Conservation (phyloP, 2,797 vertebrate genomes). For the Cichlasoma orientale region DNA sequence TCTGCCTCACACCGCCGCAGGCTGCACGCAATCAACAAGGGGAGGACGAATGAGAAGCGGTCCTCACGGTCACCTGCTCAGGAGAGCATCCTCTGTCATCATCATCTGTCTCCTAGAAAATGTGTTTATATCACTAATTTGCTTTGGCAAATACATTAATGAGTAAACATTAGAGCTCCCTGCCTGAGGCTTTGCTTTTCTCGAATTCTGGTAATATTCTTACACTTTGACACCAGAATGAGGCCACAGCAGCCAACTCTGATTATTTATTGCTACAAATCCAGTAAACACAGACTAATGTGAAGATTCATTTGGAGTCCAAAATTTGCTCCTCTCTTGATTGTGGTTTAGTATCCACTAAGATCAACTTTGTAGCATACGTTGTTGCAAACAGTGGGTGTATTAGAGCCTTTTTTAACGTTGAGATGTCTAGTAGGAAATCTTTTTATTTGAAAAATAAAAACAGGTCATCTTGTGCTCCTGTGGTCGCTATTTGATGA, state of each 20-base stretch:
- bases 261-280: not conserved
- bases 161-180: not conserved
- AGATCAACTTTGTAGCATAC: too few species aligned
- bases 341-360: not conserved
- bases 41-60: not conserved
- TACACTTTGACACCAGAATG: not conserved
- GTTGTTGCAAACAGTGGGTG: too few species aligned
- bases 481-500: not conserved
- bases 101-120: conserved; percentile 4
- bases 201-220: not conserved
- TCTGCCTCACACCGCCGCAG: not conserved
- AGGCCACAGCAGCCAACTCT: not conserved
- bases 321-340: not conserved
- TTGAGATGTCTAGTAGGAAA: too few species aligned
- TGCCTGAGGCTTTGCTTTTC: not conserved
- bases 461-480: not conserved
- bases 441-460: not conserved
- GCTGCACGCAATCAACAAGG: not conserved
- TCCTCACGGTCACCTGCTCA: not conserved
- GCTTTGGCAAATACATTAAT: not conserved
- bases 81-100: not conserved
- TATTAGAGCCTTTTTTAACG: too few species aligned
- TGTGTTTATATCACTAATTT: not conserved
- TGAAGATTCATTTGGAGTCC: not conserved
- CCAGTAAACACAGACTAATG: not conserved